These are phyloP conservation scores for Orthosia cruda DNA, from an alignment of 2,888 invertebrate species.

Conservation along the genomic window DNA sequence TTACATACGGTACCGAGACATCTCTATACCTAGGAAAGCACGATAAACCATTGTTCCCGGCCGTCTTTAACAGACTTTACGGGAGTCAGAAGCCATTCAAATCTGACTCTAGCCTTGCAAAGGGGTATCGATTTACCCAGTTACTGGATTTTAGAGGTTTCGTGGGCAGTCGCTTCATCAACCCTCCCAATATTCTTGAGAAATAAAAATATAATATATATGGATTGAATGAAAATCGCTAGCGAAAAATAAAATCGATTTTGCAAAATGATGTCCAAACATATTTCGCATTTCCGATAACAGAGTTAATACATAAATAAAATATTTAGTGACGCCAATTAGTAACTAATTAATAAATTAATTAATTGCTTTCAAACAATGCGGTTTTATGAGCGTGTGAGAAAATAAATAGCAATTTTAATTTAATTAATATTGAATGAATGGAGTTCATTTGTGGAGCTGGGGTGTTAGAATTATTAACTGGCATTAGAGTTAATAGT, in stretches of 20 bases:
- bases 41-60: too few species aligned
- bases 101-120: too few species aligned
- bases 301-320: background rate
- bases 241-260: background rate
- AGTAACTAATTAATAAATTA: conserved; percentile 9
- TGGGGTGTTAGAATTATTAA: conserved; percentile 22
- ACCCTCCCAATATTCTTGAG: too few species aligned
- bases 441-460: conserved; percentile 22
- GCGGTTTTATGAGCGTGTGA: background rate
- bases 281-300: background rate
- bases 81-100: too few species aligned
- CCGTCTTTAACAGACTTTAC: too few species aligned
- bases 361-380: conserved; percentile 15
- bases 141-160: too few species aligned
- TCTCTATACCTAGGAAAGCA: too few species aligned
- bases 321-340: background rate
- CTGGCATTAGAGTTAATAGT: conserved; percentile 28
- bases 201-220: background rate
- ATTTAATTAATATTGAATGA: conserved; percentile 11
- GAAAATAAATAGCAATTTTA: conserved; percentile 26
- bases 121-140: too few species aligned
- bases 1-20: too few species aligned
- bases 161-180: too few species aligned
- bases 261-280: background rate
- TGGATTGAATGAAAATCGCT: too few species aligned